Conservation (phyloP, 2,113 vertebrate species). For the Hylia prasina region DNA sequence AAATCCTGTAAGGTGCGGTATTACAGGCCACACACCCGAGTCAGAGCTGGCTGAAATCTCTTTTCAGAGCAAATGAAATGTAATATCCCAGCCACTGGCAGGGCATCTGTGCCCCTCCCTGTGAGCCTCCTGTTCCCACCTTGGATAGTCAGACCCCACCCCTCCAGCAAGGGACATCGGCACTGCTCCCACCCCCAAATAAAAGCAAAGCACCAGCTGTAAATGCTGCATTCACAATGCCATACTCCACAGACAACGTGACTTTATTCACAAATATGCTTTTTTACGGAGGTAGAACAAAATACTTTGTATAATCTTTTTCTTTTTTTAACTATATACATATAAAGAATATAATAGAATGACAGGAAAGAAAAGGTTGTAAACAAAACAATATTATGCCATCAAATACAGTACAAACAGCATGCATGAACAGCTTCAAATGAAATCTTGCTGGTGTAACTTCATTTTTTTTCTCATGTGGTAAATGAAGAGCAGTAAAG, state of each 20-base stretch:
- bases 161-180: rapidly evolving
- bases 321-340: constrained; percentile 62
- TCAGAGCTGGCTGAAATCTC: neutral
- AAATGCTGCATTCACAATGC: constrained; percentile 62
- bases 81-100: neutral
- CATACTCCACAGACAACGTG: constrained; percentile 69
- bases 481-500: constrained; percentile 51
- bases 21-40: neutral
- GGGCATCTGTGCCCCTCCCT: neutral
- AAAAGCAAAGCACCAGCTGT: constrained; percentile 36
- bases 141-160: neutral
- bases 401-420: constrained; percentile 62
- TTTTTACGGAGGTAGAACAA: constrained; percentile 82
- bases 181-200: neutral
- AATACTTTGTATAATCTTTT: constrained; percentile 73
- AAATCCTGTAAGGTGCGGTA: neutral
- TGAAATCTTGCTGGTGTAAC: constrained; percentile 63
- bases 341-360: constrained; percentile 60
- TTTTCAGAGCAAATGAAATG: neutral
- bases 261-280: constrained; percentile 82
- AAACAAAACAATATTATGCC: constrained; percentile 51
- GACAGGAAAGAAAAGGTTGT: constrained; percentile 19
- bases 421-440: constrained; percentile 64
- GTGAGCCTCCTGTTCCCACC: neutral
- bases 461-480: constrained; percentile 30